Evolutionary conservation across 2,113 vertebrate species (phyloP).

Genomic region (Calyptommatus sinebrachiatus): DNA sequence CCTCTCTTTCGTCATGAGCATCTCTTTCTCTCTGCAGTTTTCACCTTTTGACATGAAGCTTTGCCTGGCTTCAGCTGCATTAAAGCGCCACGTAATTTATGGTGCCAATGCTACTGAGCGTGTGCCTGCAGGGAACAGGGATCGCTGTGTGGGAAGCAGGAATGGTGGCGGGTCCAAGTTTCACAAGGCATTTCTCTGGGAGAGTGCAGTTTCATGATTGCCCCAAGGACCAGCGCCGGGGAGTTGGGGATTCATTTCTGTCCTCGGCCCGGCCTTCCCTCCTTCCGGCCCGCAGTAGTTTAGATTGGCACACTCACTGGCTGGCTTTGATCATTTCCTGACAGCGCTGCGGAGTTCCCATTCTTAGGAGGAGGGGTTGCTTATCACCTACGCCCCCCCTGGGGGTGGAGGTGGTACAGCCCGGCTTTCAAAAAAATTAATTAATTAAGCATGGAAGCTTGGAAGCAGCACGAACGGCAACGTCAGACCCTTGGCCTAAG

Average conservation of each 20-base stretch:
- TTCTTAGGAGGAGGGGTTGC: background rate
- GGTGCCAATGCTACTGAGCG: background rate
- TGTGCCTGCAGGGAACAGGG: background rate
- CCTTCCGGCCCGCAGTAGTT: background rate
- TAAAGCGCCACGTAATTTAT: background rate
- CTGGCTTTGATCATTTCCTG: accelerated
- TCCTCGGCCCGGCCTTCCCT: no score
- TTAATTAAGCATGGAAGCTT: no score
- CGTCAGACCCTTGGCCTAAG: no score
- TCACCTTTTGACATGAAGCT: background rate
- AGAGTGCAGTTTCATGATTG: background rate
- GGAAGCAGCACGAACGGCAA: no score
- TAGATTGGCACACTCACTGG: background rate
- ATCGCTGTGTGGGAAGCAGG: background rate
- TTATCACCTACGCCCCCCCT: background rate
- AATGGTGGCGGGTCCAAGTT: background rate
- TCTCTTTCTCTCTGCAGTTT: background rate
- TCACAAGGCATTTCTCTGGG: background rate
- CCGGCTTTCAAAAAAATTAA: no score
- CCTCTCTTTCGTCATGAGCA: no score
- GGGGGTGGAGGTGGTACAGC: background rate
- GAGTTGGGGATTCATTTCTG: background rate
- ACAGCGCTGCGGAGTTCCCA: accelerated
- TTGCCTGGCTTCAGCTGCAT: background rate
- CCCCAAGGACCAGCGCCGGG: background rate